Base-by-base conservation (phyloP, 2,888 invertebrate species). In the Tigriopus californicus region DNA sequence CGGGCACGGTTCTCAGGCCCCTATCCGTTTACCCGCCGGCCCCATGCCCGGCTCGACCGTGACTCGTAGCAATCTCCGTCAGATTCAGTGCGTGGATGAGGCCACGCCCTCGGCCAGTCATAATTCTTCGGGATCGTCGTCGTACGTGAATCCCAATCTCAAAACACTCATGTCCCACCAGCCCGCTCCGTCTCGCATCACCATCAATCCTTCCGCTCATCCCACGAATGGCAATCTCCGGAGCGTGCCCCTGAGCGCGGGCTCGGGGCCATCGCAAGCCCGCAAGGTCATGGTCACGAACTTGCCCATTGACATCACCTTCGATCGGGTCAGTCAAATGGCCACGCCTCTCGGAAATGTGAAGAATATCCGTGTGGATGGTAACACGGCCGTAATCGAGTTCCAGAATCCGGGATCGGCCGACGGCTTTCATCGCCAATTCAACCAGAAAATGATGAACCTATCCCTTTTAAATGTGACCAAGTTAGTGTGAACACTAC, bases 31-130 rank as follows among this genome's bases (percentile, higher is more conserved):
- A 10, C 13, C 20, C 4, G 6, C 49, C 15, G 13, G 6, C 5
- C 15, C 15, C 5, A 49, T 18, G 22, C 49, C 49, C 13, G 15
- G 20, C 2, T 49, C 49, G 22, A 13, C 20, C 20, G 20, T 49
- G 20, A 22, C 20, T 3, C 49, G 49, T 3, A 49, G 20, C 13
- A 56, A 56, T 56, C 22, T 56, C 11, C 56, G 56, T 56, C 56
- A 41, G n/a, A 56, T 56, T 42, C 56, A 56, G 25, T 42, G 42
- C 13, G 56, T 56, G 42, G 56, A 56, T 22, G 56, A 56, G 4
- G 44, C 44, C 44, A n/a, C 44, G 18, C 49, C 15, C 20, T 22
- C 15, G 15, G 12, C 13, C 20, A 18, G 20, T 15, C 49, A 49
- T 22, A 18, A 49, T 8, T 4, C 49, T 18, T 22, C 15, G 15